A percentile compares a stretch with the other conserved stretches of the same genome.
Conservation (phyloP, 2,797 vertebrate genomes). For the Chanos chanos region DNA sequence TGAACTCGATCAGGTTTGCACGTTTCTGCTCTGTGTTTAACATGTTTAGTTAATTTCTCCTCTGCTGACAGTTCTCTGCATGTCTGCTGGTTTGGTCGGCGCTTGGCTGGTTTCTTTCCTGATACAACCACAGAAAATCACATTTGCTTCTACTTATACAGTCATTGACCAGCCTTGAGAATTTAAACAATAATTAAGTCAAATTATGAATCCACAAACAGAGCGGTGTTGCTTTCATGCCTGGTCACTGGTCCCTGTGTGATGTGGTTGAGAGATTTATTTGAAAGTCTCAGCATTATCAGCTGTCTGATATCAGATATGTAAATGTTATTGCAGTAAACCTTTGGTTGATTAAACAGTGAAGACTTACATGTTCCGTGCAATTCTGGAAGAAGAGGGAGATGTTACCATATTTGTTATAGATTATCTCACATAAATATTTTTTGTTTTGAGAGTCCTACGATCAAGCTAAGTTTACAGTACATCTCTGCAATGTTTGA, state of each 20-base stretch:
- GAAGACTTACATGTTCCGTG: constrained; percentile 16
- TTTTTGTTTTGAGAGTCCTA: too few relatives aligned
- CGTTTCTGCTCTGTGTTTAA: constrained; percentile 9
- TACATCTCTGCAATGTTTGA: too few relatives aligned
- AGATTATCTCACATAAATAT: too few relatives aligned
- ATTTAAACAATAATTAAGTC: constrained; percentile 39
- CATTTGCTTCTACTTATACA: constrained; percentile 24
- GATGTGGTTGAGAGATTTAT: constrained; percentile 44
- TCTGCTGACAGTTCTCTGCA: constrained; percentile 24
- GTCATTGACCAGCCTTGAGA: constrained; percentile 16
- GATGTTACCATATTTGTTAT: too few relatives aligned
- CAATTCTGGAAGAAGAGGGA: constrained; percentile 1
- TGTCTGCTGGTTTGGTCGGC: constrained; percentile 38
- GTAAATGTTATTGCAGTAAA: constrained; percentile 37
- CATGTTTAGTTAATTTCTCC: constrained; percentile 30
- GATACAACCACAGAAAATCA: constrained; percentile 22
- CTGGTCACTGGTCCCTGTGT: constrained; percentile 19
- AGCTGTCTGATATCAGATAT: constrained; percentile 27
- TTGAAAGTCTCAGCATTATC: constrained; percentile 30
- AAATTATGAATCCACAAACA: constrained; percentile 31
- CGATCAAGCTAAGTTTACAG: too few relatives aligned
- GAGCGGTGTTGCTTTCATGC: constrained; percentile 21
- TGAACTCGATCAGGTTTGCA: not conserved
- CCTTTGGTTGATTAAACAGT: constrained; percentile 2
- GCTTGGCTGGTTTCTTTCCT: constrained; percentile 38